Conservation (phyloP, 2,888 invertebrate species). For the Drosophila bunnanda region DNA sequence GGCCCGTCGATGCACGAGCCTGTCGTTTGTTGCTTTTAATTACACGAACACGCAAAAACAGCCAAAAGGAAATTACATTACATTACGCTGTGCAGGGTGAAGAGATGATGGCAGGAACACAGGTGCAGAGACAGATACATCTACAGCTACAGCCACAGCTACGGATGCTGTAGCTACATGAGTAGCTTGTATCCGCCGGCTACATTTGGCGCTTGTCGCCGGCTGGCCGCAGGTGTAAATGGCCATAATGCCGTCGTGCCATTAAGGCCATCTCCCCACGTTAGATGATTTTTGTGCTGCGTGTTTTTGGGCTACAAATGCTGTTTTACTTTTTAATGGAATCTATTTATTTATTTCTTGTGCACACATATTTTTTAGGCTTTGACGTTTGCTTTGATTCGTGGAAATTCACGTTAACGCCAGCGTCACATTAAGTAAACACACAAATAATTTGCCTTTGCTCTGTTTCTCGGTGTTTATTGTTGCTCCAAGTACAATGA, state of each 20-base stretch:
- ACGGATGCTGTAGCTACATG: slow-evolving; percentile 44
- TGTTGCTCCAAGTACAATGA: slow-evolving; percentile 45
- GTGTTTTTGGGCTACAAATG: slow-evolving; percentile 41
- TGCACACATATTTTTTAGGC: slow-evolving; percentile 38
- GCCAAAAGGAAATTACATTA: slow-evolving; percentile 42
- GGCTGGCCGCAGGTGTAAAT: slow-evolving; percentile 42
- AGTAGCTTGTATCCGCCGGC: slow-evolving; percentile 49
- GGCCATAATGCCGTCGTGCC: slow-evolving; percentile 40
- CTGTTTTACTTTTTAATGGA: slow-evolving; percentile 42
- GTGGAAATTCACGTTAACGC: slow-evolving; percentile 52
- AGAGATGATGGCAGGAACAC: slow-evolving; percentile 6
- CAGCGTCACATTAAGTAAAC: slow-evolving; percentile 52
- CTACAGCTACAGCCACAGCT: slow-evolving; percentile 15
- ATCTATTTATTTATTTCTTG: slow-evolving; percentile 54
- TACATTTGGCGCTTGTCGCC: slow-evolving; percentile 55
- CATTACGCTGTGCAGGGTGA: slow-evolving; percentile 18
- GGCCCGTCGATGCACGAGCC: slow-evolving; percentile 61
- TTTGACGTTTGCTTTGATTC: slow-evolving; percentile 67
- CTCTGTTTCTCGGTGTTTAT: slow-evolving; percentile 27
- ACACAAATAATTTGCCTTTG: slow-evolving; percentile 42
- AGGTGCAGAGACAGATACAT: slow-evolving; percentile 8
- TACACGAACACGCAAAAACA: slow-evolving; percentile 58
- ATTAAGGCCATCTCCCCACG: slow-evolving; percentile 67
- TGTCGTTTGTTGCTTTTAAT: slow-evolving; percentile 76
- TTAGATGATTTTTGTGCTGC: slow-evolving; percentile 48